Conservation (phyloP, 2,888 invertebrate species). For the Metopia argyrocephala region DNA sequence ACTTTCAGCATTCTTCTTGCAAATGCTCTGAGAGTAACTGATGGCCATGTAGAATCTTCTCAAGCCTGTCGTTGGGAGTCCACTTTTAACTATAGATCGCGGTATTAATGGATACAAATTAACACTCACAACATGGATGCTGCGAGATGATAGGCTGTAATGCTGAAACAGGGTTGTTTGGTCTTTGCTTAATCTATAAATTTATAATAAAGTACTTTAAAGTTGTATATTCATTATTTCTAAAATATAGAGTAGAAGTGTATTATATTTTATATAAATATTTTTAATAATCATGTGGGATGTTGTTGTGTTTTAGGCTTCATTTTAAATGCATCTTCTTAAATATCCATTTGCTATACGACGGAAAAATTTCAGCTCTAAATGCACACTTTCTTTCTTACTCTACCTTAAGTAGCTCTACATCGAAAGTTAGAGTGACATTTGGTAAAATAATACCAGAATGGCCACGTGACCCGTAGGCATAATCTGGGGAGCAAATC, state of each 20-base stretch:
- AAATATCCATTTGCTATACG: conserved; percentile 18
- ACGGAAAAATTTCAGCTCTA: background rate
- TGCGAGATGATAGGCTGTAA: too few species aligned
- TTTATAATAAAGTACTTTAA: conserved; percentile 21
- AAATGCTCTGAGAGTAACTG: too few species aligned
- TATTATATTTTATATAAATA: conserved; percentile 20
- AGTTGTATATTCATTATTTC: conserved; percentile 29
- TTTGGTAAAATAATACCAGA: conserved; percentile 97
- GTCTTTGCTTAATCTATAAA: conserved; percentile 8
- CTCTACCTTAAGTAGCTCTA: conserved; percentile 94
- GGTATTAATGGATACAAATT: too few species aligned
- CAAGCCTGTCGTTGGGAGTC: too few species aligned
- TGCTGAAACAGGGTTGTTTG: too few species aligned
- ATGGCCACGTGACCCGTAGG: conserved; percentile 95
- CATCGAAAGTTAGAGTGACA: conserved; percentile 96
- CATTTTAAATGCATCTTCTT: conserved; percentile 48
- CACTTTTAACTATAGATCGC: too few species aligned
- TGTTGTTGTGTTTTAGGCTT: conserved; percentile 30
- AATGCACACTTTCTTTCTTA: conserved; percentile 76
- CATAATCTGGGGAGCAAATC: conserved; percentile 96
- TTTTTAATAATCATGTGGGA: conserved; percentile 52
- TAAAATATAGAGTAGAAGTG: conserved; percentile 31
- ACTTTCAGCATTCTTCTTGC: too few species aligned
- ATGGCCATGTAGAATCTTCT: too few species aligned
- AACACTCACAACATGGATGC: too few species aligned